phyloP scores from a whole-genome alignment of 2,113 vertebrate species.

The Tachycineta bicolor region DNA sequence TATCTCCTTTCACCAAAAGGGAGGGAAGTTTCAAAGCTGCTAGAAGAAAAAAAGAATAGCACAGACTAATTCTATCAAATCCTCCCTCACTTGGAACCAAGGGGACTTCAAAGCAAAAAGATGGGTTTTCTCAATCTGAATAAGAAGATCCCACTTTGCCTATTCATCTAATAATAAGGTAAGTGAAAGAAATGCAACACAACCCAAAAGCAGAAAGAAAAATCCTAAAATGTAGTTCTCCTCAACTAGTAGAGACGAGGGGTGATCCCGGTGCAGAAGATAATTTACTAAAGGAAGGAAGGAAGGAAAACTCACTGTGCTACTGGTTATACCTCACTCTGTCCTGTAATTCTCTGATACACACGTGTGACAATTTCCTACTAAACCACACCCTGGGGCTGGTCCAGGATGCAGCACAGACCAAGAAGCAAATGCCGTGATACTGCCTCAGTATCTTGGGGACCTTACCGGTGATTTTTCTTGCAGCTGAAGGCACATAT shows the following conservation, averaged over 20 bases:
- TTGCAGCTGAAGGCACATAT: constrained; percentile 84
- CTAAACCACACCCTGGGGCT: neutral
- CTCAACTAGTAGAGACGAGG: neutral
- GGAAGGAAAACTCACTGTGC: neutral
- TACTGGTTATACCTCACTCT: neutral
- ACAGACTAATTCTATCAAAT: neutral
- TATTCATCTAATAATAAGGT: neutral
- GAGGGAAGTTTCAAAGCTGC: neutral
- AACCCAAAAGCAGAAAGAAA: neutral
- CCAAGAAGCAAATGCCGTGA: neutral
- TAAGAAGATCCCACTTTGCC: neutral
- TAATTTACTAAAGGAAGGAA: neutral
- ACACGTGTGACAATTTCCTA: rapidly evolving
- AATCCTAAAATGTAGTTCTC: neutral
- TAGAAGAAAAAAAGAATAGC: neutral
- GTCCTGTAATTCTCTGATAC: neutral
- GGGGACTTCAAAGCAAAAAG: neutral
- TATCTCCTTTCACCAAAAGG: neutral
- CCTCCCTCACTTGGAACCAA: neutral
- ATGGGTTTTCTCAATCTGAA: neutral
- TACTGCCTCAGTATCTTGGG: neutral
- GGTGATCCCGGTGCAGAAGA: neutral
- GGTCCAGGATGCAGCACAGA: neutral
- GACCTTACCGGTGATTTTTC: constrained; percentile 82
- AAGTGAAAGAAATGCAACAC: neutral